A percentile compares a stretch with the other conserved stretches of the same genome.
These are phyloP conservation scores for Cygnus olor DNA, from an alignment of 2,797 vertebrate genomes.

Conservation along the genomic window DNA sequence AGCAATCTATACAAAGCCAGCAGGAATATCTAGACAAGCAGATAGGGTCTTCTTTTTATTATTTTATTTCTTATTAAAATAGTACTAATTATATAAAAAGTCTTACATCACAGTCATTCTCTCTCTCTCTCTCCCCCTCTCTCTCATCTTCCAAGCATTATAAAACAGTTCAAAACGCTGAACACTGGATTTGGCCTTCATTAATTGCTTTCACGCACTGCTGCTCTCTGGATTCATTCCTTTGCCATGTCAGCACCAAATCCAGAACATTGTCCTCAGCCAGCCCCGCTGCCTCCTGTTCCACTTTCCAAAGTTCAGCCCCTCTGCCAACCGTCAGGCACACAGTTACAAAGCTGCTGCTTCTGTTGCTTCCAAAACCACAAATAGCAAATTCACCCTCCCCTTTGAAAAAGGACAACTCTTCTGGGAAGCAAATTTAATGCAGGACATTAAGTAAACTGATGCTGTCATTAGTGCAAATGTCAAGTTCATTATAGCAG, in stretches of 20 bases:
- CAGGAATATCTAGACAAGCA: not conserved
- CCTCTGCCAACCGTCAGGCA: not conserved
- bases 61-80: not conserved
- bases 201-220: not conserved
- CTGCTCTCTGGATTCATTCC: not conserved
- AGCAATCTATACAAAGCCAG: not conserved
- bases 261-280: not conserved
- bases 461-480: conserved; percentile 71
- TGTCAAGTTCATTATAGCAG: conserved; percentile 76
- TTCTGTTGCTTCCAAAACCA: not conserved
- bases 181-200: conserved; percentile 12
- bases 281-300: not conserved
- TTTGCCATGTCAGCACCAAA: not conserved
- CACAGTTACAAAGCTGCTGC: not conserved
- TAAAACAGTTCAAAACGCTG: not conserved
- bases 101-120: not conserved
- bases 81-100: not conserved
- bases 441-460: conserved; percentile 73
- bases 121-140: too few species aligned
- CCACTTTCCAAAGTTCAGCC: not conserved
- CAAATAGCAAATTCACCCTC: conserved; percentile 22
- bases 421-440: conserved; percentile 54
- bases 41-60: not conserved
- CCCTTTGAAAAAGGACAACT: conserved; percentile 27
- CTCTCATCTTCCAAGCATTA: not conserved